Evolutionary conservation across 2,113 vertebrate species (phyloP), one percentile per base, ranked within the genome.

Genomic region (Eleginops maclovinus): DNA sequence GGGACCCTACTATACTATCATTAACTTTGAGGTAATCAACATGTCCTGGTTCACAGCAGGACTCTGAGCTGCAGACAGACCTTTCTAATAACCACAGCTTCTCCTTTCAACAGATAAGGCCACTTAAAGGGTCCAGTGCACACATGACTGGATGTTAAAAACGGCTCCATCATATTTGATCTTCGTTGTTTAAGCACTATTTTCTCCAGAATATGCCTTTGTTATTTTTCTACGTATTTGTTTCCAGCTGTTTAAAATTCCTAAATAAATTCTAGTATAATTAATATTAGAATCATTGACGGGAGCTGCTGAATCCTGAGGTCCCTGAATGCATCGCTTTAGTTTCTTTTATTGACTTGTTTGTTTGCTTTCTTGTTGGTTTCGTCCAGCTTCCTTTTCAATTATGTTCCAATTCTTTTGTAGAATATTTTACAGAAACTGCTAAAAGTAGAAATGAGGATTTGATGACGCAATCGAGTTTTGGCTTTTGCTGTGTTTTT

Each of bases 201-300:
- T 67, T 50, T 41, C 14, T 82, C 47, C 67, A 66, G 62, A 67
- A 77, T 31, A 67, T 67, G 61, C 54, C 61, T 76, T 82, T 60
- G 15, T 77, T 66, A 7, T 17, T 47, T 36, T 62, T 62, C 7
- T 43, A 19, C 4, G 3, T 15, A 6, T 63, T 64, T 58, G 21
- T 70, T 51, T 58, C 28, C 31, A 36, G 31, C 31, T 36, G 31
- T 0, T n/a, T 62, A n/a, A 16, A 3, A 47, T 54, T 21, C 15
- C 47, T n/a, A 40, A 28, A 17, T 49, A 1, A 46, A 2, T 41
- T 26, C 15, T 47, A 43, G 26, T n/a, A 1, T 43, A 14, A 61
- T 56, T 19, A 58, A 65, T 14, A 22, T 44, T 22, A 12, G 21
- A 47, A 22, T 41, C 6, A 54, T n/a, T n/a, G 31, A 31, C 3